A percentile compares a stretch with the other conserved stretches of the same genome.
phyloP scores from a whole-genome alignment of 2,113 vertebrate species.

The Notarius lentiginosus region DNA sequence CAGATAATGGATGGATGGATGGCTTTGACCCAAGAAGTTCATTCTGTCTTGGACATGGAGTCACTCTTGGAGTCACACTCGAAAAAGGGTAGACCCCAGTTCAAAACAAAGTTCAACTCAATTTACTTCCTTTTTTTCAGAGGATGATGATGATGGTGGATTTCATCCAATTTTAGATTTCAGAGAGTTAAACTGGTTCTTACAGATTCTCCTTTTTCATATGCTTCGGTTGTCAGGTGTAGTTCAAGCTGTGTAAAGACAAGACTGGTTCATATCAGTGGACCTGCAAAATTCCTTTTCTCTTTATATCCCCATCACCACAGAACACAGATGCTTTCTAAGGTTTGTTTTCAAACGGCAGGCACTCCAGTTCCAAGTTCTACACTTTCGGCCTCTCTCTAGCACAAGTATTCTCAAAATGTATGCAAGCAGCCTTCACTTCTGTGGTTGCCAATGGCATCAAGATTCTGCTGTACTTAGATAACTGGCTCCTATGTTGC shows the following conservation, averaged over 20 bases:
- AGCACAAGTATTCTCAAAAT: background rate
- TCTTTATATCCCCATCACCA: background rate
- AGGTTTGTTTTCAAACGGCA: background rate
- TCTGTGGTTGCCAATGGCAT: background rate
- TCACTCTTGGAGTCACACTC: background rate
- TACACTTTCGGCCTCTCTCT: background rate
- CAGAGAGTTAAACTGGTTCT: background rate
- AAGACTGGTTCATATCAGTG: too few species aligned
- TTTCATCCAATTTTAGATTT: background rate
- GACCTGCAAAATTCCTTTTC: too few species aligned
- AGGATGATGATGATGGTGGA: background rate
- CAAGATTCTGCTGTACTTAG: background rate
- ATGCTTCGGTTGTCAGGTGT: background rate
- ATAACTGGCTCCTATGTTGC: background rate
- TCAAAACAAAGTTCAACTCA: background rate
- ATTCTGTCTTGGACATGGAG: background rate
- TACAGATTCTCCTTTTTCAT: background rate
- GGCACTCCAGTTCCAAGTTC: background rate
- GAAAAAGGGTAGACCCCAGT: background rate
- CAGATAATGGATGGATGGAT: background rate
- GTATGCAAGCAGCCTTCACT: background rate
- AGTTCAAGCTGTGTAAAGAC: background rate
- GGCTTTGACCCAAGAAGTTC: background rate
- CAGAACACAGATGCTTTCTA: background rate
- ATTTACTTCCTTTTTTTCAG: background rate